Evolutionary conservation across 2,113 vertebrate species (phyloP).

Genomic region (Eulemur rufifrons): DNA sequence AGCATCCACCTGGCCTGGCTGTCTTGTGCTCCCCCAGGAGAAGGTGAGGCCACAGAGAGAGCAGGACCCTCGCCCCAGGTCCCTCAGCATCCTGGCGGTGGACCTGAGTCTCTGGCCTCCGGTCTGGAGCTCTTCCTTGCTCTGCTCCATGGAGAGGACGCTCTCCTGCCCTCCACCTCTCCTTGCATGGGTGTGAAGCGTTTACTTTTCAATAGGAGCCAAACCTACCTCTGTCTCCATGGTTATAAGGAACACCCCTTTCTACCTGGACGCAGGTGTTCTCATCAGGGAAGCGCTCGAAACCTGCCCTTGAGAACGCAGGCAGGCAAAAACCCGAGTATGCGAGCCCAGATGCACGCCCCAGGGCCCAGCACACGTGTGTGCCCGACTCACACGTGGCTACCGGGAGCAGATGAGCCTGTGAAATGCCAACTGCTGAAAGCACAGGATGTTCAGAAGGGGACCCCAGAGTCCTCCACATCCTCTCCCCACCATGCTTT

Average conservation of each 20-base stretch:
- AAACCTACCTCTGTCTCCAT: too few relatives aligned
- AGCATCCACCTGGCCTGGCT: not conserved
- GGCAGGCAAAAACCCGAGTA: rapidly evolving
- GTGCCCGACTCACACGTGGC: rapidly evolving
- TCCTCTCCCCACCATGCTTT: too few relatives aligned
- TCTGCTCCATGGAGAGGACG: not conserved
- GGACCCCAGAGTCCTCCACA: not conserved
- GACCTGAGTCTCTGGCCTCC: too few relatives aligned
- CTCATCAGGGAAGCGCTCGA: not conserved
- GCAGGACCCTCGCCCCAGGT: rapidly evolving
- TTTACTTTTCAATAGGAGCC: not conserved
- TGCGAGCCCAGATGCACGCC: too few relatives aligned
- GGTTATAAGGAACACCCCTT: rapidly evolving
- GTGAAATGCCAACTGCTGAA: rapidly evolving
- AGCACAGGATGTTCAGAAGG: rapidly evolving
- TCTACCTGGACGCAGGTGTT: not conserved
- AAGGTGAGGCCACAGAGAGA: not conserved
- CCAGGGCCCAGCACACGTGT: rapidly evolving
- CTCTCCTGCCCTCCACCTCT: not conserved
- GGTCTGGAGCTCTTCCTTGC: not conserved
- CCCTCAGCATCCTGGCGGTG: not conserved
- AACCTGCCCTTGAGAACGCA: not conserved
- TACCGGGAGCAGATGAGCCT: not conserved
- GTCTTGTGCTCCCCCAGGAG: not conserved
- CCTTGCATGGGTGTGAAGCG: not conserved